A percentile compares a stretch with the other conserved stretches of the same genome.
phyloP scores from a whole-genome alignment of 2,113 vertebrate genomes.

The Morone chrysops region DNA sequence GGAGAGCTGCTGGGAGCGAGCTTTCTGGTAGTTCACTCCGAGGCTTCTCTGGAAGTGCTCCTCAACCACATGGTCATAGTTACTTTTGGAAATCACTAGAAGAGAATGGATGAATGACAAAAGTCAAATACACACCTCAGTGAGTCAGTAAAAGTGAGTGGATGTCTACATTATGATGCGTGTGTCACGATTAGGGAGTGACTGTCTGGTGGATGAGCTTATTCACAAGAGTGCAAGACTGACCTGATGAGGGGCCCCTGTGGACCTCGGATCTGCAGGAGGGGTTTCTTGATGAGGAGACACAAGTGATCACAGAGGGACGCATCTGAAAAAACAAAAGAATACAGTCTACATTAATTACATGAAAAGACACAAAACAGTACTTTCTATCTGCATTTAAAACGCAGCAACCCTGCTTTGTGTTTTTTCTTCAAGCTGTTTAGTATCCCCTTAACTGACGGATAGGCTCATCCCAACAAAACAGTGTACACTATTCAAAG shows the following conservation, averaged over 20 bases:
- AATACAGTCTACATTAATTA: not conserved
- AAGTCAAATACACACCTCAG: slow-evolving; percentile 46
- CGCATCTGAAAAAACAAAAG: slow-evolving; percentile 77
- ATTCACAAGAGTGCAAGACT: slow-evolving; percentile 36
- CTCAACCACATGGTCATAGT: slow-evolving; percentile 83
- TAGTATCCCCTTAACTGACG: not conserved
- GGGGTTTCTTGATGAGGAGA: slow-evolving; percentile 77
- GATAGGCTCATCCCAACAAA: not conserved
- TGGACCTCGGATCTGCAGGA: slow-evolving; percentile 64
- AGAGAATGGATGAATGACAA: slow-evolving; percentile 19
- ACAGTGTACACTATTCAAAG: not conserved
- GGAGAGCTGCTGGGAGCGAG: slow-evolving; percentile 76
- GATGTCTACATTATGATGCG: slow-evolving; percentile 15
- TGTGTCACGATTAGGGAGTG: slow-evolving; percentile 32
- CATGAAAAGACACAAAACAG: not conserved
- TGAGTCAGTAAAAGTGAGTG: slow-evolving; percentile 54
- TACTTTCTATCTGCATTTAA: not conserved
- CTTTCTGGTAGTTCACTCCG: slow-evolving; percentile 80
- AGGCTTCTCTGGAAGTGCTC: slow-evolving; percentile 88
- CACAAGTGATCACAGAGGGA: slow-evolving; percentile 86
- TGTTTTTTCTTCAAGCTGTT: not conserved
- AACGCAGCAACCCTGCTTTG: not conserved
- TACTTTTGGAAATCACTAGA: slow-evolving; percentile 72
- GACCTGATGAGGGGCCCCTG: slow-evolving; percentile 76
- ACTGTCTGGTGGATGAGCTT: slow-evolving; percentile 29